Percentiles rank a stretch among this genome's conserved stretches.
phyloP scores from a whole-genome alignment of 2,888 invertebrate species.

The Cryptus viduatorius region DNA sequence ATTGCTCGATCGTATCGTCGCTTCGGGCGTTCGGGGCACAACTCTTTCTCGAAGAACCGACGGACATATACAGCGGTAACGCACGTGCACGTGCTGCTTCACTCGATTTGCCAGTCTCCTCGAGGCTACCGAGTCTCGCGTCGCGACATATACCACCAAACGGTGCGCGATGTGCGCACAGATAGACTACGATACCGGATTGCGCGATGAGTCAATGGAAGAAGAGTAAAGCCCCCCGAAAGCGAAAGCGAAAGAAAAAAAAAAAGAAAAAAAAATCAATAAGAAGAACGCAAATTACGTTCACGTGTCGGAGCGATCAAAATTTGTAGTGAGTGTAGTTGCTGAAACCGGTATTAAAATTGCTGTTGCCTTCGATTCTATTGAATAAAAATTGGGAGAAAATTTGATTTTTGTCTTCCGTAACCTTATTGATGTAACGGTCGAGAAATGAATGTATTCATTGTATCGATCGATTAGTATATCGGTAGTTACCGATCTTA shows the following conservation, averaged over 20 bases:
- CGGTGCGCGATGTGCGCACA: conserved; percentile 15
- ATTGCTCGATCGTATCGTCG: conserved; percentile 52
- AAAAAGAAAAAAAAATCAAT: neutral
- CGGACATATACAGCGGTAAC: neutral
- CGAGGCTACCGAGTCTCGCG: conserved; percentile 37
- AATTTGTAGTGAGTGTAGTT: neutral
- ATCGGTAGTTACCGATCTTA: no score
- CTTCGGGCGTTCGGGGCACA: conserved; percentile 24
- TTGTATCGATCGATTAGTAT: no score
- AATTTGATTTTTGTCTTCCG: neutral
- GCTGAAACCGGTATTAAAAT: neutral
- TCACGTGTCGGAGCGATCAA: neutral
- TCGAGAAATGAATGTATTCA: no score
- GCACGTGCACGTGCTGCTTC: conserved; percentile 17
- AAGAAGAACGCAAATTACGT: neutral
- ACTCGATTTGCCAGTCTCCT: conserved; percentile 22
- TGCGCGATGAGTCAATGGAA: conserved; percentile 42
- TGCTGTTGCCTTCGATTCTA: neutral
- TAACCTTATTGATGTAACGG: no score
- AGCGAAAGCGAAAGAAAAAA: conserved; percentile 28
- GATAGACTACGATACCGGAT: conserved; percentile 21
- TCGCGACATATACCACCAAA: conserved; percentile 9
- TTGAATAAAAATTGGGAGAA: neutral
- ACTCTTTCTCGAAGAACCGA: conserved; percentile 21
- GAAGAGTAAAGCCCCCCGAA: conserved; percentile 29